A percentile compares a stretch with the other conserved stretches of the same genome.
Evolutionary conservation across 2,888 invertebrate genomes (phyloP).

Genomic region (Himalopsyche kuldschensis): DNA sequence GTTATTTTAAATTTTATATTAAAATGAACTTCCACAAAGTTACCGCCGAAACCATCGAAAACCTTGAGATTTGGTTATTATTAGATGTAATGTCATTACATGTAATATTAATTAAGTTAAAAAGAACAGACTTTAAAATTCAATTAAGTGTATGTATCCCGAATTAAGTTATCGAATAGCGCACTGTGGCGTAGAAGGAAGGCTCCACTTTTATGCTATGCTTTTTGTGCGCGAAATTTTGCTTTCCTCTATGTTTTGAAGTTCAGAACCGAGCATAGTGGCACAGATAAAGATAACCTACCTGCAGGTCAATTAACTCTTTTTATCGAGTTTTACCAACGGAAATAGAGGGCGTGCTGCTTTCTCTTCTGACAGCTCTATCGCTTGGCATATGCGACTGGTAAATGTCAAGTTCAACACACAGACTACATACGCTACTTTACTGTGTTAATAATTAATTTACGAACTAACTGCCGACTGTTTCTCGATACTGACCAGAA

Average conservation of each 20-base stretch:
- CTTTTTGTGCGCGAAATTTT: neutral
- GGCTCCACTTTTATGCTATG: neutral
- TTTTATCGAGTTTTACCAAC: neutral
- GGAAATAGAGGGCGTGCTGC: slow-evolving; percentile 3
- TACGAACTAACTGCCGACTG: neutral
- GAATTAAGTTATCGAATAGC: too few relatives aligned
- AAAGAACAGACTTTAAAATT: too few relatives aligned
- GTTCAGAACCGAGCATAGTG: neutral
- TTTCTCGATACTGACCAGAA: neutral
- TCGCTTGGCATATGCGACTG: neutral
- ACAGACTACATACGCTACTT: neutral
- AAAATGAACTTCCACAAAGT: too few relatives aligned
- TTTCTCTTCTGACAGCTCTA: neutral
- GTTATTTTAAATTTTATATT: too few relatives aligned
- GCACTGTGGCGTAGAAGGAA: neutral
- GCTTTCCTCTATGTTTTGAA: neutral
- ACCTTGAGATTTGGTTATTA: too few relatives aligned
- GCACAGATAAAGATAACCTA: neutral
- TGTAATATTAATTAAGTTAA: too few relatives aligned
- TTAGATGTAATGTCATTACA: too few relatives aligned
- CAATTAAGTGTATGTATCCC: too few relatives aligned
- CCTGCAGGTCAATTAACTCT: neutral
- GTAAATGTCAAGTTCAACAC: slow-evolving; percentile 5
- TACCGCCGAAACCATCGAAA: too few relatives aligned
- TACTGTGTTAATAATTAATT: neutral